Conservation (phyloP, 2,888 invertebrate species). For the Oscheius sp. region DNA sequence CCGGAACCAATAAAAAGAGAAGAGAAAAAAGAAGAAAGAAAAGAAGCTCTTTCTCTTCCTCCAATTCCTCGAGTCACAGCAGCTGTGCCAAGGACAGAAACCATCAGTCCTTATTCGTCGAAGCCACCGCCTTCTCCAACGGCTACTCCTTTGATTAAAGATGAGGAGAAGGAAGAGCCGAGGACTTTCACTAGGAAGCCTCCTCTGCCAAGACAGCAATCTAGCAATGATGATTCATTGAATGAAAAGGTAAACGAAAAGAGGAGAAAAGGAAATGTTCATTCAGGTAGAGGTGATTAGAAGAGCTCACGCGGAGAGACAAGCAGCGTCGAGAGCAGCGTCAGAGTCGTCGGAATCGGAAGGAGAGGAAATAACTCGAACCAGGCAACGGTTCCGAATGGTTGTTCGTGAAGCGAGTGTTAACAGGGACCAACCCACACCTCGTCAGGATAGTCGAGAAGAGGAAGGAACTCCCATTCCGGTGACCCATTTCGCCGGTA, state of each 20-base stretch:
- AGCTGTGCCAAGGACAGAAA: conserved; percentile 17
- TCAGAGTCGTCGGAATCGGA: conserved; percentile 40
- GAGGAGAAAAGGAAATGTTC: background rate
- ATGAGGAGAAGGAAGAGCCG: conserved; percentile 31
- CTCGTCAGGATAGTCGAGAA: background rate
- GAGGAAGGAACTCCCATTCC: conserved; percentile 49
- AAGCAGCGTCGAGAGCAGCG: conserved; percentile 38
- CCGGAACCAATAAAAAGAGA: conserved; percentile 9
- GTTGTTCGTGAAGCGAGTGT: conserved; percentile 75
- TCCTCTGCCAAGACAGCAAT: conserved; percentile 60
- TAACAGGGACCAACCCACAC: conserved; percentile 33
- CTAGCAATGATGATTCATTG: conserved; percentile 59
- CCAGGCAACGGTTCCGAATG: conserved; percentile 80
- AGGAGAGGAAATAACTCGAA: conserved; percentile 25
- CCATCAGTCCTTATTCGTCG: conserved; percentile 3
- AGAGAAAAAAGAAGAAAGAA: conserved; percentile 12
- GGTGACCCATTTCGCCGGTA: conserved; percentile 66
- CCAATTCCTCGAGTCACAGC: conserved; percentile 1
- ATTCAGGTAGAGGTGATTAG: conserved; percentile 56
- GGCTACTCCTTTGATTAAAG: conserved; percentile 35
- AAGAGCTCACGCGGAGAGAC: conserved; percentile 57
- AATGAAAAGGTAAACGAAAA: conserved; percentile 56
- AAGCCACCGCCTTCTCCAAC: conserved; percentile 23
- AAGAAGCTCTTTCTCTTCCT: conserved; percentile 26
- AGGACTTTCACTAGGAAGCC: conserved; percentile 43